Base-by-base conservation (phyloP, 2,797 vertebrate species). In the Nyctibius grandis region DNA sequence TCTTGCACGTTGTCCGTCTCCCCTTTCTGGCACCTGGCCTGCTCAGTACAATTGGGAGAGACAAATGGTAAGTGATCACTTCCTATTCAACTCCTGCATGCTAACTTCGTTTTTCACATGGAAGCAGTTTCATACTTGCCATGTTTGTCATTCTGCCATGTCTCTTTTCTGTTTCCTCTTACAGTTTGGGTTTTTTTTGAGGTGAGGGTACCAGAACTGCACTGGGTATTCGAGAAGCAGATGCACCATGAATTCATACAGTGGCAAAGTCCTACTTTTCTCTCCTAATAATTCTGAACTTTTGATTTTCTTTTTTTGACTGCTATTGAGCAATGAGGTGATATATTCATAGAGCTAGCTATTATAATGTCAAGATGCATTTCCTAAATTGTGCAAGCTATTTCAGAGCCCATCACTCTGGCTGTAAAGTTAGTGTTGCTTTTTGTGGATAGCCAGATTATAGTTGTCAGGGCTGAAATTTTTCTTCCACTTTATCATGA, bases 371-470 rank as follows among this genome's bases (percentile, higher is more conserved):
- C 90, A 89, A 90, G 89, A 74, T 92, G 70, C 42, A 56, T 75
- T 93, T 93, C 50, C 63, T 75, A 78, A 96, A 90, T 91, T 91
- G 80, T 86, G 89, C 77, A 81, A 53, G 94, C 83, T 92, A 72
- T 48, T 87, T 89, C 73, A 47, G 73, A 81, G 84, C 77, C 54
- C 70, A n/a, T 81, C 77, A 10, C 31, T 80, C 76, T 21, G 29
- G 2, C 11, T 79, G 67, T 47, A 54, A 61, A 78, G 80, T n/a
- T 67, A 74, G 48, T 2, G 33, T 33, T 72, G 69, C 77, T 75
- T 81, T 86, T 78, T 0, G 7, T 48, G 65, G 61, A 21, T 48
- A 78, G 22, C 65, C 77, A 91, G 73, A 90, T 93, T 60, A 78
- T 33, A 44, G 65, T 36, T 92, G 81, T 73, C 74, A 89, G 70